phyloP scores from a whole-genome alignment of 2,113 vertebrate species.

The Leptodactylus fuscus region DNA sequence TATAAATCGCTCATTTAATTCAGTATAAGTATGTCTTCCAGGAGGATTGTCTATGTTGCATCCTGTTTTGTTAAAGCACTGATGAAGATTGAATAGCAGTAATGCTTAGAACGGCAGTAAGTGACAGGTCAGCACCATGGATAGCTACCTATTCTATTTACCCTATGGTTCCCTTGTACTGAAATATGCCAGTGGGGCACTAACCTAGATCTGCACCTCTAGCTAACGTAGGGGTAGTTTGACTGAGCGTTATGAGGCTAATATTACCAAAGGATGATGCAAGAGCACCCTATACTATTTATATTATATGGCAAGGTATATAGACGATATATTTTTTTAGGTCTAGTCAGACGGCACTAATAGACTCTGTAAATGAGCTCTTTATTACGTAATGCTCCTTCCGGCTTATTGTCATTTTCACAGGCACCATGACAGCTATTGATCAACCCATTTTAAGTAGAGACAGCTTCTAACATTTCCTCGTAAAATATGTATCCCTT shows the following conservation, averaged over 20 bases:
- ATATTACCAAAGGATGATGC: not conserved
- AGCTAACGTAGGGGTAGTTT: too few species aligned
- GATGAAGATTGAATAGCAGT: not conserved
- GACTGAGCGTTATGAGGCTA: too few species aligned
- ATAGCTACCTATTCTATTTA: not conserved
- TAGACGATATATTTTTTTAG: too few species aligned
- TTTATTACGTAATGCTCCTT: not conserved
- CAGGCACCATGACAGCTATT: constrained; percentile 23
- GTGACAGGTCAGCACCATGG: constrained; percentile 19
- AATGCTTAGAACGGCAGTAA: not conserved
- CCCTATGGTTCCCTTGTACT: not conserved
- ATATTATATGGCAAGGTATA: not conserved
- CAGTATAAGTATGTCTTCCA: not conserved
- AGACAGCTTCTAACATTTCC: not conserved
- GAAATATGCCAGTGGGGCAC: not conserved
- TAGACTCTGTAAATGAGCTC: not conserved
- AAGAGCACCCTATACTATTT: too few species aligned
- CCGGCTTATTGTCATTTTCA: not conserved
- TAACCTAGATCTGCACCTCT: not conserved
- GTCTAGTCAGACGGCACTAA: too few species aligned
- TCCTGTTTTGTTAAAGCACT: not conserved
- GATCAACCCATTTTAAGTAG: constrained; percentile 6
- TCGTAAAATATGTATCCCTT: constrained; percentile 13
- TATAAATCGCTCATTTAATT: not conserved
- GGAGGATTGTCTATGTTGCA: not conserved